Conservation (phyloP, 1,140 invertebrate genomes). For the Colletes gigas region DNA sequence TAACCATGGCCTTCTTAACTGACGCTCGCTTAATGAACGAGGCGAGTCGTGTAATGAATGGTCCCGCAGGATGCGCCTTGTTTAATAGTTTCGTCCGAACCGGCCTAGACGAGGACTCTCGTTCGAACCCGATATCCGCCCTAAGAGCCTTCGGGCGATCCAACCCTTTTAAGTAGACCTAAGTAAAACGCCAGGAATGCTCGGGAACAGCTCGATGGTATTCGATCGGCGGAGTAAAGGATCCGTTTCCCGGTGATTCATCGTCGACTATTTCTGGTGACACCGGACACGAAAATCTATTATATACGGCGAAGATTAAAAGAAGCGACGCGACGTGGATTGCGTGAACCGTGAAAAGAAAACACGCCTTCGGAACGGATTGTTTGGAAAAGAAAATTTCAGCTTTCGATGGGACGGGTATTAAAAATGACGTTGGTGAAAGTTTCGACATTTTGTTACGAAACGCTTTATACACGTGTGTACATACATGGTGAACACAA, state of each 20-base stretch:
- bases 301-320: conserved; percentile 24
- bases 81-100: conserved; percentile 33
- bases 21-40: conserved; percentile 56
- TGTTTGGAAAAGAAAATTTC: conserved; percentile 1
- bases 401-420: neutral
- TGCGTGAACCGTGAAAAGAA: neutral
- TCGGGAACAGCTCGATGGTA: conserved; percentile 56
- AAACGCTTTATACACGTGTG: conserved; percentile 16
- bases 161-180: conserved; percentile 69
- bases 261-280: conserved; percentile 44
- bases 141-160: conserved; percentile 64
- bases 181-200: conserved; percentile 71
- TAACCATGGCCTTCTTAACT: conserved; percentile 63
- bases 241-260: conserved; percentile 65
- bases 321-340: conserved; percentile 4
- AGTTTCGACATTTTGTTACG: neutral
- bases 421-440: conserved; percentile 15
- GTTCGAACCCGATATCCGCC: conserved; percentile 53
- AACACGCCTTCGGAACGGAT: neutral
- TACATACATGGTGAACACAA: neutral
- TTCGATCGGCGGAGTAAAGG: conserved; percentile 50
- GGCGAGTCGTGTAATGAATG: conserved; percentile 62
- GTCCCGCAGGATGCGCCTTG: conserved; percentile 52
- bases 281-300: conserved; percentile 29
- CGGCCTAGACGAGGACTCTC: conserved; percentile 30